Evolutionary conservation across 2,113 vertebrate genomes (phyloP).

Genomic region (Boulengerochromis microlepis): DNA sequence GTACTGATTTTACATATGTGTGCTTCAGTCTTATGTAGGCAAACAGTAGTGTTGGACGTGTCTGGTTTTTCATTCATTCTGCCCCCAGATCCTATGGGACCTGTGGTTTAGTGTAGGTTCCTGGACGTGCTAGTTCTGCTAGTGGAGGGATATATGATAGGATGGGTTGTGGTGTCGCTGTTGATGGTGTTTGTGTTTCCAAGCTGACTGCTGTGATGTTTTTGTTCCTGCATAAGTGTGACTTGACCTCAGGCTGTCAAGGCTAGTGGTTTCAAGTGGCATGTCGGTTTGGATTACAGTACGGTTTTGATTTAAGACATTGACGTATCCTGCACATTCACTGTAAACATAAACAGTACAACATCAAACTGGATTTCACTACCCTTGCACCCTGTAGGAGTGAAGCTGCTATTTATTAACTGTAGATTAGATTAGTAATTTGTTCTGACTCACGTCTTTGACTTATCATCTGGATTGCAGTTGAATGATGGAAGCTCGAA

Average conservation of each 20-base stretch:
- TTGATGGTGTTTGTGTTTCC: constrained; percentile 56
- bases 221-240: constrained; percentile 34
- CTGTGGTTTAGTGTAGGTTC: constrained; percentile 43
- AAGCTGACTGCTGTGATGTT: constrained; percentile 24
- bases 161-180: constrained; percentile 40
- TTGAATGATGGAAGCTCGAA: not conserved
- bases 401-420: not conserved
- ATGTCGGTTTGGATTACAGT: constrained; percentile 37
- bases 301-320: constrained; percentile 25
- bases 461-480: not conserved
- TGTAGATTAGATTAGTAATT: not conserved
- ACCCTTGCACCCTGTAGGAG: not conserved
- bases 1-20: not conserved
- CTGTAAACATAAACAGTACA: constrained; percentile 10
- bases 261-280: constrained; percentile 32
- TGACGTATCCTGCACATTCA: constrained; percentile 8
- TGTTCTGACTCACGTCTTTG: constrained; percentile 37
- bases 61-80: constrained; percentile 52
- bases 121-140: constrained; percentile 40
- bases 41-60: constrained; percentile 21
- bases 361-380: not conserved
- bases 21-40: constrained; percentile 13
- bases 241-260: constrained; percentile 35
- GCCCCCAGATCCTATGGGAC: constrained; percentile 12
- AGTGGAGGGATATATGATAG: constrained; percentile 61